phyloP scores from a whole-genome alignment of 1,140 invertebrate species.

The Scaptomyza pallida region DNA sequence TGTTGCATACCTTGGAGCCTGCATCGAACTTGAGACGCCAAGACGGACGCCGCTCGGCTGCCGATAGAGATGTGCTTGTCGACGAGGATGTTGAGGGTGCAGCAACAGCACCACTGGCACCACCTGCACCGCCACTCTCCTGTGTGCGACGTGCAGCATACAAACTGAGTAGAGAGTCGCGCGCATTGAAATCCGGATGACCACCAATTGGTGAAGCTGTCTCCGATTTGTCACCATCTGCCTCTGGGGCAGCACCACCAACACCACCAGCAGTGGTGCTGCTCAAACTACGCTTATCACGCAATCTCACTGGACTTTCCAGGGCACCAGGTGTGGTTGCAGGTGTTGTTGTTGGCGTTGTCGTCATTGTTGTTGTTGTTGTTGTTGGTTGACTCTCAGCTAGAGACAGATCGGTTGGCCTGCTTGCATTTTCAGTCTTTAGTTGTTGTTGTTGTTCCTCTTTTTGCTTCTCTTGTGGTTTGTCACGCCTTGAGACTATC shows the following conservation, averaged over 20 bases:
- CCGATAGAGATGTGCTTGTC: constrained; percentile 42
- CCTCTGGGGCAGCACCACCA: constrained; percentile 44
- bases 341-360: constrained; percentile 35
- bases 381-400: constrained; percentile 24
- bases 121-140: constrained; percentile 37
- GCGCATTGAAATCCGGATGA: constrained; percentile 69
- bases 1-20: constrained; percentile 90
- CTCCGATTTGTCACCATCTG: constrained; percentile 59
- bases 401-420: constrained; percentile 62
- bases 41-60: constrained; percentile 91
- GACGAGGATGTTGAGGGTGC: constrained; percentile 31
- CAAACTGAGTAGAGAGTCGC: constrained; percentile 63
- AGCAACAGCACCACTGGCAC: constrained; percentile 25
- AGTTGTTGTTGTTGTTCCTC: constrained; percentile 16
- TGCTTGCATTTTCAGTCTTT: constrained; percentile 63
- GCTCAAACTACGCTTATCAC: constrained; percentile 73
- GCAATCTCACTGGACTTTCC: constrained; percentile 78
- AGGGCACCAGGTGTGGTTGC: constrained; percentile 49
- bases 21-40: constrained; percentile 95
- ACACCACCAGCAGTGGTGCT: not conserved
- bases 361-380: constrained; percentile 22
- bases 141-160: constrained; percentile 67
- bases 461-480: constrained; percentile 22
- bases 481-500: constrained; percentile 64
- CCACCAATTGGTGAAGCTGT: constrained; percentile 57